Conservation (phyloP, 1,140 invertebrate genomes). For the Drosophila mauritiana region DNA sequence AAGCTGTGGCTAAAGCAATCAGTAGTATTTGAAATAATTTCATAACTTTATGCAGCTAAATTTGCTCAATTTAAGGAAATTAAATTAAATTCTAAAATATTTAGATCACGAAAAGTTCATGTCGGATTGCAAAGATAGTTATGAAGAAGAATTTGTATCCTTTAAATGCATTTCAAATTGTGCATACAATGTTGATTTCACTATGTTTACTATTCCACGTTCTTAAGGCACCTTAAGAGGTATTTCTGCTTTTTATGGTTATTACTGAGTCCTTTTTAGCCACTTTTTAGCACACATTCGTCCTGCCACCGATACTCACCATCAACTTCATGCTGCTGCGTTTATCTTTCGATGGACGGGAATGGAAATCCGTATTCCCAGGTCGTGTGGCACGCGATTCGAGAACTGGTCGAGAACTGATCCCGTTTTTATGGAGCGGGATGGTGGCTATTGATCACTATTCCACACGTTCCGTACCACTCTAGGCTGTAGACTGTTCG, state of each 20-base stretch:
- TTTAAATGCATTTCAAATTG: no score
- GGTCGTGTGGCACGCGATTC: constrained; percentile 25
- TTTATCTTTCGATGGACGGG: constrained; percentile 59
- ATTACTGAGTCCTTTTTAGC: constrained; percentile 18
- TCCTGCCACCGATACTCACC: constrained; percentile 58
- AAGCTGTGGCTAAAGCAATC: no score
- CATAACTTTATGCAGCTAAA: no score
- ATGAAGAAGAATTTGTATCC: background rate
- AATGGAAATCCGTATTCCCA: constrained; percentile 50
- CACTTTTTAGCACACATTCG: constrained; percentile 27
- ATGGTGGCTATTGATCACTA: constrained; percentile 23
- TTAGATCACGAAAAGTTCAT: no score
- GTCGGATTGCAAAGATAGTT: background rate
- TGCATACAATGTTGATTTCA: background rate
- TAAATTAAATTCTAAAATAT: no score
- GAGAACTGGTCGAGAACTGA: constrained; percentile 41
- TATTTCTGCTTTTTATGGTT: background rate
- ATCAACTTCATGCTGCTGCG: constrained; percentile 75
- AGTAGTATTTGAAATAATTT: no score
- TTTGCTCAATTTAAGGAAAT: no score
- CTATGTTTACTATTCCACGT: background rate
- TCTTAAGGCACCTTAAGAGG: no score
- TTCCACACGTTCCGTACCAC: constrained; percentile 68
- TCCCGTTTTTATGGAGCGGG: constrained; percentile 33
- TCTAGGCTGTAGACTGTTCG: constrained; percentile 69